phyloP scores from a whole-genome alignment of 2,888 invertebrate species.

The Coelopa pilipes region DNA sequence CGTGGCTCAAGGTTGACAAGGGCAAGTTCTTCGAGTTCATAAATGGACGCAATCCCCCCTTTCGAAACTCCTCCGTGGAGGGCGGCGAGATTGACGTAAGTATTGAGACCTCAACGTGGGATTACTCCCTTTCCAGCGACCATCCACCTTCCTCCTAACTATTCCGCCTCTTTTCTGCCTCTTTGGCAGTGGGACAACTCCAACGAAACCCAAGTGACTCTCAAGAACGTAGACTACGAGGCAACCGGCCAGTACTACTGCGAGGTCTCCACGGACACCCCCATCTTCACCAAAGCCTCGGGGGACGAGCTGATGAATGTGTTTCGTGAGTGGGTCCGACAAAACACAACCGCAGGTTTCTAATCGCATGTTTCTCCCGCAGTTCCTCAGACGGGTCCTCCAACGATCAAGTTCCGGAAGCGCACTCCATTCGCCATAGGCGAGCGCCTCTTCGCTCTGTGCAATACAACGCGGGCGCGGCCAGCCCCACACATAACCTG shows the following conservation, averaged over 20 bases:
- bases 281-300: slow-evolving; percentile 84
- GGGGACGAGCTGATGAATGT: slow-evolving; percentile 81
- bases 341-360: background rate
- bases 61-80: slow-evolving; percentile 73
- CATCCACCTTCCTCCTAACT: background rate
- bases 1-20: slow-evolving; percentile 67
- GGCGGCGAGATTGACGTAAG: slow-evolving; percentile 83
- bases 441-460: slow-evolving; percentile 75
- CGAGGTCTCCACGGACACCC: slow-evolving; percentile 83
- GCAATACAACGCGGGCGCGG: slow-evolving; percentile 75
- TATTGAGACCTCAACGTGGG: slow-evolving; percentile 47
- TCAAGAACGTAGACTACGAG: slow-evolving; percentile 80
- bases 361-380: slow-evolving; percentile 37
- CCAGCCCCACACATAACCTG: slow-evolving; percentile 79
- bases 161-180: background rate
- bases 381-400: slow-evolving; percentile 74
- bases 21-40: slow-evolving; percentile 85
- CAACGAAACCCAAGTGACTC: slow-evolving; percentile 66
- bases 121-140: background rate
- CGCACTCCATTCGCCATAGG: slow-evolving; percentile 70
- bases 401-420: slow-evolving; percentile 75
- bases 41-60: slow-evolving; percentile 80
- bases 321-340: slow-evolving; percentile 74
- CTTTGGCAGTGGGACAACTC: slow-evolving; percentile 60
- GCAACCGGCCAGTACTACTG: slow-evolving; percentile 84